Percentiles rank a stretch among this genome's conserved stretches.
These are phyloP conservation scores for Chrysemys picta DNA, from an alignment of 2,113 vertebrate genomes.

Conservation along the genomic window DNA sequence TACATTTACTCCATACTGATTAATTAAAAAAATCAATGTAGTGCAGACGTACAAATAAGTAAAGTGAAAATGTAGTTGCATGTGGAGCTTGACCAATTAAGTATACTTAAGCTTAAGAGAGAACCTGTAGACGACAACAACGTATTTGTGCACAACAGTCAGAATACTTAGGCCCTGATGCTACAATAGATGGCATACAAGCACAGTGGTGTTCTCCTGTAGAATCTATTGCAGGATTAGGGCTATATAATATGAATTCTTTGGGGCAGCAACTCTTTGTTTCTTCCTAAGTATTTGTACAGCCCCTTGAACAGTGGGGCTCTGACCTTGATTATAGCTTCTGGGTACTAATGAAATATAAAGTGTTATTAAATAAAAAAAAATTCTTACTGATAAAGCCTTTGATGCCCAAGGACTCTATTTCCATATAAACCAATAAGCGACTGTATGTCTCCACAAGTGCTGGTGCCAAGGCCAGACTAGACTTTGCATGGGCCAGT, in stretches of 20 bases:
- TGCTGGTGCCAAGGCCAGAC: slow-evolving; percentile 92
- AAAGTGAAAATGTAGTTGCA: neutral
- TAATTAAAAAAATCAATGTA: neutral
- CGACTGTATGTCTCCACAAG: slow-evolving; percentile 98
- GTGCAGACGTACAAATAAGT: neutral
- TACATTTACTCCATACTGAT: neutral
- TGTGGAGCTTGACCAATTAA: neutral
- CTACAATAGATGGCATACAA: neutral
- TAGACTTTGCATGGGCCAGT: slow-evolving; percentile 96
- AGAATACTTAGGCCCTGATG: neutral
- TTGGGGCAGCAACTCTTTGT: neutral
- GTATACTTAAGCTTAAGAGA: neutral
- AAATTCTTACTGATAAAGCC: slow-evolving; percentile 96
- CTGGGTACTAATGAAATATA: neutral
- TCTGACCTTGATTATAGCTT: neutral
- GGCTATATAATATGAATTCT: neutral
- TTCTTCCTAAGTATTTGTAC: neutral
- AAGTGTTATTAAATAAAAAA: neutral
- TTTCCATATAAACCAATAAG: slow-evolving; percentile 99
- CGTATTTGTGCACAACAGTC: neutral
- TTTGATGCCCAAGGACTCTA: slow-evolving; percentile 98
- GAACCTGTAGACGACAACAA: neutral
- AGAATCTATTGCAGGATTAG: neutral
- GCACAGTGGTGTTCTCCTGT: neutral
- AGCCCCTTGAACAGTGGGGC: neutral